A percentile compares a stretch with the other conserved stretches of the same genome.
phyloP scores from a whole-genome alignment of 2,113 vertebrate genomes.

The Tupaia chinensis region DNA sequence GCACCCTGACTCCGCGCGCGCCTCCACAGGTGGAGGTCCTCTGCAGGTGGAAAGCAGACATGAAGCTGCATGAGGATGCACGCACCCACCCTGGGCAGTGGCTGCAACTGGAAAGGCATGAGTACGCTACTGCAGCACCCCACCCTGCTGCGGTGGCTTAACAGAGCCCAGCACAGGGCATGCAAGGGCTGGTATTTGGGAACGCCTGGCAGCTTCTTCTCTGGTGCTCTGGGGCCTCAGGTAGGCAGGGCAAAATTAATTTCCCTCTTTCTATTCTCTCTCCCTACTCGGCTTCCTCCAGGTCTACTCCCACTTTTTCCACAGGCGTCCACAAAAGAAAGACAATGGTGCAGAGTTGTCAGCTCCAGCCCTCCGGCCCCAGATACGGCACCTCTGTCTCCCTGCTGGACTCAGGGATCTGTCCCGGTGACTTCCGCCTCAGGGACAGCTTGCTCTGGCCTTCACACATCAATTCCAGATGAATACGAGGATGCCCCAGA shows the following conservation, averaged over 20 bases:
- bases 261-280: not conserved
- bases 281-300: not conserved
- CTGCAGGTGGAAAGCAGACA: too few species aligned
- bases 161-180: too few species aligned
- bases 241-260: not conserved
- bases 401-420: not conserved
- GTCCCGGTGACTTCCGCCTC: not conserved
- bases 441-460: not conserved
- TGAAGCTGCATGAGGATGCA: fast-evolving
- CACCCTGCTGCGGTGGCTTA: not conserved
- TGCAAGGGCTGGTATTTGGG: not conserved
- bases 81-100: not conserved
- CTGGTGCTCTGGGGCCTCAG: too few species aligned
- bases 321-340: not conserved
- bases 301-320: not conserved
- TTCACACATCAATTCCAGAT: not conserved
- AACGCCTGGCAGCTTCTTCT: not conserved
- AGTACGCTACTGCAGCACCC: too few species aligned
- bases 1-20: too few species aligned
- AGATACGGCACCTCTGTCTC: not conserved
- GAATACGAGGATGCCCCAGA: not conserved
- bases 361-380: not conserved
- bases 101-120: not conserved
- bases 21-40: too few species aligned
- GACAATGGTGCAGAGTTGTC: fast-evolving